Base-by-base conservation (phyloP, 2,888 invertebrate species). In the Troides helena region DNA sequence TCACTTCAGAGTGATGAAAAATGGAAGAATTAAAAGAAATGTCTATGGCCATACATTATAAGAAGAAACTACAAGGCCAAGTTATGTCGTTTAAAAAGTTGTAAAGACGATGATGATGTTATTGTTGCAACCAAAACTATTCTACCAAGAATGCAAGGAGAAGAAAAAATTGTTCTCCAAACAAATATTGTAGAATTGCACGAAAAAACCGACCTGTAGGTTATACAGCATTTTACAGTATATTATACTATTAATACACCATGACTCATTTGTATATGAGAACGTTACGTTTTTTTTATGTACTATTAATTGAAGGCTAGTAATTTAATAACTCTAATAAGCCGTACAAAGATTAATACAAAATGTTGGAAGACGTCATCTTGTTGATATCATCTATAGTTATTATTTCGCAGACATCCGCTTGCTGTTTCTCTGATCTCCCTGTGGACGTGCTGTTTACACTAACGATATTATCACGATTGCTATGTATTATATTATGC, bases 311-410 rank as follows among this genome's bases (percentile, higher is more conserved):
- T 67, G 61, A 67, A 67, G 70, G 57, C 46, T 21, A 43, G 56
- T 67, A 65, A 71, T 67, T 72, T 72, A 70, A 69, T 68, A 62
- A 68, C 50, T 63, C 60, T 25, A 66, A 65, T 65, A 60, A 67
- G 64, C 23, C 59, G 62, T 75, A 50, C 58, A 66, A 75, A 74
- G 76, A 74, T 80, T 76, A 75, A 76, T 78, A 78, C 78, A 69
- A 73, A 68, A 72, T 74, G 71, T 78, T 69, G 14, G 78, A 78
- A 81, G 82, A 81, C 88, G 87, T 87, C 87, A 89, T 84, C 76
- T 73, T 79, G 87, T 90, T 90, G 90, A 89, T 88, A 90, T 90
- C 90, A 89, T 87, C 89, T 79, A 77, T 78, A 69, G 70, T 67
- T 71, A 70, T 72, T 81, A 81, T 80, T 75, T 81, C 79, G 77